Percentiles rank a stretch among this genome's conserved stretches.
Conservation (phyloP, 2,888 invertebrate genomes). For the Cheilosia soror region DNA sequence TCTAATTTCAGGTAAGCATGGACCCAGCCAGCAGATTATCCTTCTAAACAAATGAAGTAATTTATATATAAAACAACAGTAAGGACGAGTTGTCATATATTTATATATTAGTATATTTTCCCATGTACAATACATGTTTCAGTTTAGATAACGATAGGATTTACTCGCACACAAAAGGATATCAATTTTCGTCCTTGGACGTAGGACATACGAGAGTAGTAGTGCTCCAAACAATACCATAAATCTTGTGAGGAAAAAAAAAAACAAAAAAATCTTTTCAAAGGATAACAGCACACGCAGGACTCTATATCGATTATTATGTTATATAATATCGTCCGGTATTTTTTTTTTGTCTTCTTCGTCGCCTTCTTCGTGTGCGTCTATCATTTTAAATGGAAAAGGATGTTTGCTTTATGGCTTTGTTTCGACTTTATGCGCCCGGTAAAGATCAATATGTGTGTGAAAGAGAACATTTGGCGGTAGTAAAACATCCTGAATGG, state of each 20-base stretch:
- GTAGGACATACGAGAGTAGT: not conserved
- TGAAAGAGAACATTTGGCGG: slow-evolving; percentile 3
- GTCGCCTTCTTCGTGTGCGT: slow-evolving; percentile 8
- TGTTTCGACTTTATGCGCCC: slow-evolving; percentile 34
- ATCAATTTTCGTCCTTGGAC: slow-evolving; percentile 64
- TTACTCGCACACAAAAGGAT: slow-evolving; percentile 57
- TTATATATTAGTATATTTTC: slow-evolving; percentile 5
- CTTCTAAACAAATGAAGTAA: slow-evolving; percentile 51
- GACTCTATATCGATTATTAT: slow-evolving; percentile 66
- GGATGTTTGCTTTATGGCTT: slow-evolving; percentile 63
- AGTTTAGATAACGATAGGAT: slow-evolving; percentile 31
- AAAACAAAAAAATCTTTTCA: slow-evolving; percentile 7
- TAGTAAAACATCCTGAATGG: slow-evolving; percentile 46
- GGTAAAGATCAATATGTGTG: slow-evolving; percentile 60
- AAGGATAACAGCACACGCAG: slow-evolving; percentile 48
- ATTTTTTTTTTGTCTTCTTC: not conserved
- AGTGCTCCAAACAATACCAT: slow-evolving; percentile 58
- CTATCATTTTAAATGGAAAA: slow-evolving; percentile 57
- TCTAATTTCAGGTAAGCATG: slow-evolving; percentile 67
- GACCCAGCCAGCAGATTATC: slow-evolving; percentile 27
- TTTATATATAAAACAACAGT: slow-evolving; percentile 12
- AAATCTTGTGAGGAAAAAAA: slow-evolving; percentile 56
- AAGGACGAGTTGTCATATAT: slow-evolving; percentile 46
- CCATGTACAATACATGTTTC: slow-evolving; percentile 3
- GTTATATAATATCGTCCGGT: slow-evolving; percentile 52